Evolutionary conservation across 2,888 invertebrate genomes (phyloP), one percentile per base, ranked within the genome.

Genomic region (Syrista parreyssii): DNA sequence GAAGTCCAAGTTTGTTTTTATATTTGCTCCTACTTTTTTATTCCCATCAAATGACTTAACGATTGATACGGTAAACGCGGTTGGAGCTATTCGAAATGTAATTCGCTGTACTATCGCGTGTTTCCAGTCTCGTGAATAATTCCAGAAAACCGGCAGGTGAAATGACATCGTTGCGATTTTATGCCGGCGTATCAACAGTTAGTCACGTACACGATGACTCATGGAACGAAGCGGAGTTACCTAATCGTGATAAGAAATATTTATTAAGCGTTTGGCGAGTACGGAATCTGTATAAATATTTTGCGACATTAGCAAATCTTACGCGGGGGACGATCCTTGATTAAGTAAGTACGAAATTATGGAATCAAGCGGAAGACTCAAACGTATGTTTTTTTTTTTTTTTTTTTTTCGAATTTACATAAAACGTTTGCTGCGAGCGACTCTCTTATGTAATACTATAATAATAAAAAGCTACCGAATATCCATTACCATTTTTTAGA

Each of bases 191-290:
- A 55, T 55, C 55, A 55, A 55, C 55, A 23, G 9, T 55, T 9
- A 55, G 55, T 23, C 55, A 15, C 23, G 55, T 55, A 23, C 55
- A 1, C 23, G 23, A 55, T 55, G 23, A 55, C 23, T 55, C 55
- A 55, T 55, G 23, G 9, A 23, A 55, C 55, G 33, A 31, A 32
- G 33, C 12, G 71, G 11, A 4, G 71, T 33, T 71, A 71, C 71
- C 36, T 78, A 15, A 78, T 68, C 55, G 68, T 68, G 78, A 78
- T 78, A 78, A 78, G 75, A 78, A 75, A 73, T 68, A 78, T 75
- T 78, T 75, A 78, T 78, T 75, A 78, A 75, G 40, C 73, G 73
- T 75, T 78, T 75, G 35, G 74, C 75, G 68, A 36, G 34, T n/a
- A 73, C 75, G 75, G 55, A 23, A 55, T 55, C 23, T 6, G 23